phyloP scores from a whole-genome alignment of 2,888 invertebrate genomes.

The Miltochrista miniata region DNA sequence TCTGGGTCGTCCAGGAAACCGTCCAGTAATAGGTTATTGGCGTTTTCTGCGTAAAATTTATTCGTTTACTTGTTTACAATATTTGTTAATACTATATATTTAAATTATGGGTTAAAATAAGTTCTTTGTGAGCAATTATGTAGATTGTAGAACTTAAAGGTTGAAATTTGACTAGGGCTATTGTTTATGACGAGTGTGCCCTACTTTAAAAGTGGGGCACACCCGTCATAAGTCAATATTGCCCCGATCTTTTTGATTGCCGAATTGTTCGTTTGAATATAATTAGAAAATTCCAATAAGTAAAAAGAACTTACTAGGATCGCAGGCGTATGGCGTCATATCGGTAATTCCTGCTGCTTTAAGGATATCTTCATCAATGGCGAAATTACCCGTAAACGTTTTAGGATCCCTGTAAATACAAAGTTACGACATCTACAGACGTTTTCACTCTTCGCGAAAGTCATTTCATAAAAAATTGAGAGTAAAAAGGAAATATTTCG shows the following conservation, averaged over 20 bases:
- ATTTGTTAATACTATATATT: too few species aligned
- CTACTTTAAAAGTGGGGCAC: too few species aligned
- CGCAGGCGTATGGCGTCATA: conserved; percentile 92
- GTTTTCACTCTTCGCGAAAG: too few species aligned
- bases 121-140: not conserved
- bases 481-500: too few species aligned
- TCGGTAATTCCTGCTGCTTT: conserved; percentile 91
- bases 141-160: too few species aligned
- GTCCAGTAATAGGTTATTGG: conserved; percentile 72
- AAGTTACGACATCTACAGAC: conserved; percentile 22
- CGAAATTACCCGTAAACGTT: conserved; percentile 93
- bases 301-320: conserved; percentile 85
- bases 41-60: conserved; percentile 64
- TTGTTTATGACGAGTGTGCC: too few species aligned
- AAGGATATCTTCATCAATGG: conserved; percentile 95
- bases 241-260: too few species aligned
- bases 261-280: too few species aligned
- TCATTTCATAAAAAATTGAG: too few species aligned
- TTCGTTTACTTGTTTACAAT: not conserved
- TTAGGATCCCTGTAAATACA: conserved; percentile 87
- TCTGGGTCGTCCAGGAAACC: conserved; percentile 74
- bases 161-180: too few species aligned
- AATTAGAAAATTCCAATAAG: not conserved
- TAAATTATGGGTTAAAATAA: not conserved
- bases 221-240: too few species aligned